Base-by-base conservation (phyloP, 2,797 vertebrate species). In the Anisognathus igniventris region DNA sequence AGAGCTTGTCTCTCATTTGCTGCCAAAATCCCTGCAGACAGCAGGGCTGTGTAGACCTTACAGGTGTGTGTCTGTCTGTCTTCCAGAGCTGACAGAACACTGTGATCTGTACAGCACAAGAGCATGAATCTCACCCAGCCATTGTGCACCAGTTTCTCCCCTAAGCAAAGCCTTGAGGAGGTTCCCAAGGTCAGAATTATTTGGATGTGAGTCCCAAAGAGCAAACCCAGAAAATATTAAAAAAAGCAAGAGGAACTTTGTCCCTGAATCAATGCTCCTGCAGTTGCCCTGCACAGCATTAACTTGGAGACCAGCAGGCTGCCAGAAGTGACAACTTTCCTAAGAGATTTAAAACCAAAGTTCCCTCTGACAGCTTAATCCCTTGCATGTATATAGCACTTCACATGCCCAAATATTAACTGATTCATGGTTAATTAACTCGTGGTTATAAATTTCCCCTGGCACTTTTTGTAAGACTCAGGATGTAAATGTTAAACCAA, bases 361-460 rank as follows among this genome's bases (percentile, higher is more conserved):
- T 94, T 88, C 56, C 42, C 22, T 91, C 73, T 93, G 95, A 95
- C 95, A 96, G 86, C 57, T 92, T 96, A 95, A 96, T 96, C 93
- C 90, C 28, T 87, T 53, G 30, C 94, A 95, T 95, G 86, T 93
- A 95, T 84, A 76, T 95, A 92, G 83, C 93, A 96, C 92, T 94
- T 95, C 94, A 93, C 93, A 62, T 94, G 80, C 86, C 80, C 88
- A 86, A 92, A 95, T 96, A 95, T 87, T 82, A 95, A 90, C 90
- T 90, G 94, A 94, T 95, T 95, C 95, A 95, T 95, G 83, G 90
- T 90, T 96, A 95, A 96, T 96, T 96, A 96, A 95, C 77, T 90
- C 27, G 12, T 44, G 88, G 86, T 47, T 93, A 93, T 95, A 96
- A 93, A 96, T 96, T 94, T 96, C 48, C 45, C 64, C 64, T 85